Evolutionary conservation across 2,113 vertebrate genomes (phyloP).

Genomic region (Caretta caretta): DNA sequence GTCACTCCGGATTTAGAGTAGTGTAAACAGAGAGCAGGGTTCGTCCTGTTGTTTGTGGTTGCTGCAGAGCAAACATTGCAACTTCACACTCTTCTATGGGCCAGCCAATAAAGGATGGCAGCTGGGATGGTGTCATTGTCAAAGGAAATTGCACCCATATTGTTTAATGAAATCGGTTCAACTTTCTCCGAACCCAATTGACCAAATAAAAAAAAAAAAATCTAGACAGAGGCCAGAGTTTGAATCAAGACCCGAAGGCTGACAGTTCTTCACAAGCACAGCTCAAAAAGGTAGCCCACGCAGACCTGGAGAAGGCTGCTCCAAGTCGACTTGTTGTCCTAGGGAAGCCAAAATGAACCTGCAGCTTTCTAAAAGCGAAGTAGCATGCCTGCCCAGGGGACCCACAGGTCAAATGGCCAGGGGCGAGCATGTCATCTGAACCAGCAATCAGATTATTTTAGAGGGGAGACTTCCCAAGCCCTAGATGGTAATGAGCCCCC

Average conservation of each 20-base stretch:
- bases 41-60: too few species aligned
- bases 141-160: too few species aligned
- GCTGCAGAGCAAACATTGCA: too few species aligned
- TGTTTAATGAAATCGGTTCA: neutral
- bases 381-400: neutral
- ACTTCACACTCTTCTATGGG: too few species aligned
- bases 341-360: neutral
- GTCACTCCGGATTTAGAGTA: too few species aligned
- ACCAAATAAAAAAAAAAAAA: neutral
- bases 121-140: too few species aligned
- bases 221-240: neutral
- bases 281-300: neutral
- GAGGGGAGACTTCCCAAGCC: neutral
- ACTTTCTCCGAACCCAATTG: neutral
- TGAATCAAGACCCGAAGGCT: neutral
- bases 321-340: neutral
- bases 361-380: neutral
- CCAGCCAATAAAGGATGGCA: too few species aligned
- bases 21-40: too few species aligned
- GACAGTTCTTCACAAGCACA: neutral
- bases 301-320: neutral
- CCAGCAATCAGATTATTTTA: neutral
- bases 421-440: neutral
- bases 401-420: too few species aligned
- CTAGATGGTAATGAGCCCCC: neutral